Evolutionary conservation across 2,797 vertebrate genomes (phyloP), one percentile per base, ranked within the genome.

Genomic region (Hippocampus kuda): DNA sequence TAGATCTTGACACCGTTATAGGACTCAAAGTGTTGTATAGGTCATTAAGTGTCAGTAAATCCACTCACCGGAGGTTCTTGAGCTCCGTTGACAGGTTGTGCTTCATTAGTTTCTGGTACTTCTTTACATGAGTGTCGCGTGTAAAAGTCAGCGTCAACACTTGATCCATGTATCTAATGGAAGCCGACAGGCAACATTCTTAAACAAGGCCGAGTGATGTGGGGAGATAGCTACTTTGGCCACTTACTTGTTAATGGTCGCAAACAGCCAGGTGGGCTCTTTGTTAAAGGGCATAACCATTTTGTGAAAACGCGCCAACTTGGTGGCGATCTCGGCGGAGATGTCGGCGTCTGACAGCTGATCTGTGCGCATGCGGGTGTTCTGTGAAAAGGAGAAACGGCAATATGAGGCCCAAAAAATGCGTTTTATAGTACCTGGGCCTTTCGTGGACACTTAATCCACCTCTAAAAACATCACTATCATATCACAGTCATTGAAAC

Each of bases 211-310:
- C 74, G 7, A 53, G 24, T 20, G 20, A 57, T 1, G 63, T 30
- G 1, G 42, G 18, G 1, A 57, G 24, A 24, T 22, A 67, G 16
- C 30, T 26, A 30, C 13, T 18, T 38, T 9, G 16, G 1, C 38
- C 73, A 64, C 79, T 85, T 84, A 97, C 95, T 85, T 83, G 69
- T 96, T 91, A 87, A 98, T 94, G 79, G 91, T 97, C 79, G 85
- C 90, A 46, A 98, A 95, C 3, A 98, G 87, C 96, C 96, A 98
- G 68, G 89, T 94, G 3, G 96, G 95, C 82, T 96, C 92, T 82
- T 98, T 98, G 85, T 95, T 96, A 83, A 98, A 98, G 46, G 96
- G 96, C 96, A 98, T 98, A 54, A 84, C 84, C 95, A 98, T 98
- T 42, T 86, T 82, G 1, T 98, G 96, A 85, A 98, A 98, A 18